phyloP scores from a whole-genome alignment of 2,888 invertebrate genomes.

The Dryomyza anilis region DNA sequence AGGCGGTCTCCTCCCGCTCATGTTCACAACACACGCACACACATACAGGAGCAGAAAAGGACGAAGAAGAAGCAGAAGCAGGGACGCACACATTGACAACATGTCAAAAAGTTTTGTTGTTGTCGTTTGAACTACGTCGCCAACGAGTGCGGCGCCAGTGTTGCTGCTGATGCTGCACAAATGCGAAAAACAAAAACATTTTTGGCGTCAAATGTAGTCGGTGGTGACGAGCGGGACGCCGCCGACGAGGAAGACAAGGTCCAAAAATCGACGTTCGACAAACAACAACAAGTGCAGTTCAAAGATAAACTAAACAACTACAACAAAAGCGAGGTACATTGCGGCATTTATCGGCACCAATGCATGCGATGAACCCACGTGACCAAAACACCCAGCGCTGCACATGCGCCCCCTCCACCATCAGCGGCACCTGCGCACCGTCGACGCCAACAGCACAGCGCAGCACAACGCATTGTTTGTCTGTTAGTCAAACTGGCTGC shows the following conservation, averaged over 20 bases:
- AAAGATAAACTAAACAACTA: slow-evolving; percentile 4
- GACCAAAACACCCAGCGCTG: slow-evolving; percentile 37
- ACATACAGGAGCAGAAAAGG: background rate
- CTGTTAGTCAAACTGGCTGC: slow-evolving; percentile 23
- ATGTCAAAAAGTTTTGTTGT: background rate
- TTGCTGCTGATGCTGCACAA: slow-evolving; percentile 15
- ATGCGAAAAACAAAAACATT: slow-evolving; percentile 1
- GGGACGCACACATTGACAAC: background rate
- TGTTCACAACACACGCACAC: background rate
- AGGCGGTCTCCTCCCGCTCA: background rate
- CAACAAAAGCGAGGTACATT: slow-evolving; percentile 22
- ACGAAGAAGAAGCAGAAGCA: background rate
- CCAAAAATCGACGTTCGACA: background rate
- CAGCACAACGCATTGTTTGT: slow-evolving; percentile 21
- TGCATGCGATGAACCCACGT: slow-evolving; percentile 50
- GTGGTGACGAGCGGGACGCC: background rate
- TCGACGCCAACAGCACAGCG: slow-evolving; percentile 12
- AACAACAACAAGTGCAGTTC: slow-evolving; percentile 19
- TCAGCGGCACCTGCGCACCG: background rate
- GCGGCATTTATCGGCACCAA: slow-evolving; percentile 52
- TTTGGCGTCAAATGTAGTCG: background rate
- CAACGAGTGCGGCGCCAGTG: slow-evolving; percentile 25
- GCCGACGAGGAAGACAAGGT: too few species aligned
- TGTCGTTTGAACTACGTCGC: background rate
- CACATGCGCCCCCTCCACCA: slow-evolving; percentile 20